Base-by-base conservation (phyloP, 2,113 vertebrate genomes). In the Hyaena hyaena region DNA sequence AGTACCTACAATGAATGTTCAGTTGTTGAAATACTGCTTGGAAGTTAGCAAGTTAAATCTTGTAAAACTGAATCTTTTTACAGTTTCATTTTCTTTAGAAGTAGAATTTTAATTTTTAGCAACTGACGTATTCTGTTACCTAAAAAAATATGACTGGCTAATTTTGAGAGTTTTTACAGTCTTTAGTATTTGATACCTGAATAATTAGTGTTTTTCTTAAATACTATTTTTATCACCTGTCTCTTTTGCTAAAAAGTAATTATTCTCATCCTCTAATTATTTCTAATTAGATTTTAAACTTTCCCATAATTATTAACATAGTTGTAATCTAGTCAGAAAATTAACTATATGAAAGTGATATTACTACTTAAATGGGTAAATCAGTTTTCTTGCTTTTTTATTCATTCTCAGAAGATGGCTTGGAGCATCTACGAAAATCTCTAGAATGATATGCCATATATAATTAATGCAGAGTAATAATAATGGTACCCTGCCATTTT, bases 1-100 rank as follows among this genome's bases (percentile, higher is more conserved):
- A 99, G 99, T 99, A 88, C 93, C 31, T 55, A 7, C 15, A 31
- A 33, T 35, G 58, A 85, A 35, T 17, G 6, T n/a, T 82, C 23
- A 16, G 26, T 77, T 80, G 12, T 82, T 80, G 26, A 39, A 92
- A 24, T 65, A 43, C 28, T 90, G 24, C 73, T 74, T 91, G 77
- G 55, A 90, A 88, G 58, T 84, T 77, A 61, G 10, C 65, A 90
- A 90, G 35, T 66, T 69, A 88, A 48, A n/a, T 68, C 35, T 68
- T 88, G 61, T 88, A 94, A 96, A 94, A 90, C 35, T 31, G 24
- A 55, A 19, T 94, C 73, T 93, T 89, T 88, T 88, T 39, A 39
- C 73, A 87, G 31, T 5, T 53, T 85, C 11, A 65, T 79, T 91
- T 24, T 90, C 53, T 81, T 76, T 58, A 21, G 85, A 68, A 61